A percentile compares a stretch with the other conserved stretches of the same genome.
phyloP scores from a whole-genome alignment of 2,797 vertebrate species.

The Astyanax mexicanus region DNA sequence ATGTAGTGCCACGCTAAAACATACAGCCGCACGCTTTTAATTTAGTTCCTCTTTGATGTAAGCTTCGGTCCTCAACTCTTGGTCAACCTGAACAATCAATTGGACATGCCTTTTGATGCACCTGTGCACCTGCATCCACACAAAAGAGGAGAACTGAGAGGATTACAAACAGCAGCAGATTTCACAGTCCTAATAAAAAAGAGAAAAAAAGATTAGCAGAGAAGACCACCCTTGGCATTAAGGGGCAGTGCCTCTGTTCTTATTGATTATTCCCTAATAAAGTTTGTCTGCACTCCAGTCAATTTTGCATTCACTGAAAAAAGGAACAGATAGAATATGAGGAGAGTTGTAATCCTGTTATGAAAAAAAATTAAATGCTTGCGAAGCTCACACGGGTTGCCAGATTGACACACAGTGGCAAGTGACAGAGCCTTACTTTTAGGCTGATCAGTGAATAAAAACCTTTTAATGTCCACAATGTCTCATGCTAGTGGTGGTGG shows the following conservation, averaged over 20 bases:
- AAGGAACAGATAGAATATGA: no score
- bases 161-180: background rate
- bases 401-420: no score
- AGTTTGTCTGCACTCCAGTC: no score
- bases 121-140: background rate
- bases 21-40: background rate
- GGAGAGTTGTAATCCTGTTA: no score
- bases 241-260: background rate
- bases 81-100: background rate
- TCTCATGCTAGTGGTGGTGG: no score
- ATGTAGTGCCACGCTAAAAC: background rate
- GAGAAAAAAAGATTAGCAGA: background rate
- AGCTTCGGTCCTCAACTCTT: background rate
- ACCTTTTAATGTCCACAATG: no score
- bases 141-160: background rate
- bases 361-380: no score
- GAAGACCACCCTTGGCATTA: background rate
- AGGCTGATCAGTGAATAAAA: no score
- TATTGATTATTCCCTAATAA: background rate
- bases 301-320: no score
- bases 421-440: no score
- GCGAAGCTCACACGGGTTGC: no score
- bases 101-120: background rate
- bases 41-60: slow-evolving; percentile 3
- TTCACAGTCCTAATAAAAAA: background rate